phyloP scores from a whole-genome alignment of 2,888 invertebrate genomes.

The Gastracanthus pulcherrimus region DNA sequence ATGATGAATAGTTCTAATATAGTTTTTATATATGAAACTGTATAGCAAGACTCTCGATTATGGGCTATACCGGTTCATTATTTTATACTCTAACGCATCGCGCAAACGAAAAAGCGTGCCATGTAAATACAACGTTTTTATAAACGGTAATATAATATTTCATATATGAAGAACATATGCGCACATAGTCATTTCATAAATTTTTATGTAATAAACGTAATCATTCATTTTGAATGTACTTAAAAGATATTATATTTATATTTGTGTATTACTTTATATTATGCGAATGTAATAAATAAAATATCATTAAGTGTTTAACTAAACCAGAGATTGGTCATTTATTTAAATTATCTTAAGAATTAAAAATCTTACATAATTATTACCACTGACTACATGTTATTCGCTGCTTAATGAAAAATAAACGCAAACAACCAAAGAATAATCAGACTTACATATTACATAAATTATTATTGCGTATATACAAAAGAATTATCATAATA shows the following conservation, averaged over 20 bases:
- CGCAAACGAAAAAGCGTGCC: slow-evolving; percentile 3
- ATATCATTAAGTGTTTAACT: slow-evolving; percentile 21
- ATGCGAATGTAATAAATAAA: slow-evolving; percentile 32
- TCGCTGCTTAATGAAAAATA: not conserved
- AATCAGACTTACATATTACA: not conserved
- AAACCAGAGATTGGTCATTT: slow-evolving; percentile 23
- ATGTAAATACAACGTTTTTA: slow-evolving; percentile 43
- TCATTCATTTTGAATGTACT: slow-evolving; percentile 25
- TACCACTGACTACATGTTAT: not conserved
- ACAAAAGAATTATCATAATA: not conserved
- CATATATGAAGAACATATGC: not conserved
- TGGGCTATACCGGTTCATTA: slow-evolving; percentile 27
- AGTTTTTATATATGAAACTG: not conserved
- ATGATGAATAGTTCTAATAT: not conserved
- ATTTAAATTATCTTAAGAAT: slow-evolving; percentile 30
- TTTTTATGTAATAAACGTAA: not conserved
- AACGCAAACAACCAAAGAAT: not conserved
- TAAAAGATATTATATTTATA: slow-evolving; percentile 17
- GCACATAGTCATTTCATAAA: slow-evolving; percentile 4
- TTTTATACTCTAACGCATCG: slow-evolving; percentile 29
- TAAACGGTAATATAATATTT: not conserved
- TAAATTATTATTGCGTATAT: not conserved
- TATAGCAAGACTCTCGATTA: slow-evolving; percentile 11
- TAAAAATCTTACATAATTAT: slow-evolving; percentile 2
- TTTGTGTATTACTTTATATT: slow-evolving; percentile 21